Conservation (phyloP, 1,140 invertebrate genomes). For the Planococcus citri region DNA sequence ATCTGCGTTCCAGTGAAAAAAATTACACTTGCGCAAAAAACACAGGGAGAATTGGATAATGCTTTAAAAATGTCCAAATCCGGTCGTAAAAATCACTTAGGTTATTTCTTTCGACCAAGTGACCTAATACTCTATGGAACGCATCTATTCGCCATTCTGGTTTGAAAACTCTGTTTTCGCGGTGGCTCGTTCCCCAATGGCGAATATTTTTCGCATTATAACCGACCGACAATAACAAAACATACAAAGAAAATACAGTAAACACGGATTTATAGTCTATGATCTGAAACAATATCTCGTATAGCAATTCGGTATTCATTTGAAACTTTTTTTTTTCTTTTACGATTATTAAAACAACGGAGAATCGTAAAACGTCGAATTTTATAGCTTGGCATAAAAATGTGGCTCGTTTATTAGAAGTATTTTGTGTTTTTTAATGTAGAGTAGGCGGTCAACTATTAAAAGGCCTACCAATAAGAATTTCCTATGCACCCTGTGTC, state of each 20-base stretch:
- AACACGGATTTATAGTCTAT: slow-evolving; percentile 3
- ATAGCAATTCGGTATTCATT: background rate
- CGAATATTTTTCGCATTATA: background rate
- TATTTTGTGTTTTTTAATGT: slow-evolving; percentile 4
- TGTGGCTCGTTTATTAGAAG: slow-evolving; percentile 6
- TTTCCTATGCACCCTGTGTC: background rate
- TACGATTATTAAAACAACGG: slow-evolving; percentile 7
- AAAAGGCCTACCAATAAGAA: background rate
- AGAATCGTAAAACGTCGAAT: slow-evolving; percentile 6
- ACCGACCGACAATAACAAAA: background rate
- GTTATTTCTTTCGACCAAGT: no score
- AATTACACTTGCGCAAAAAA: no score
- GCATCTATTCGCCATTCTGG: no score
- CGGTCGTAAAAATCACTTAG: no score
- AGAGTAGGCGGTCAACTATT: background rate
- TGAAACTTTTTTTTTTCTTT: slow-evolving; percentile 4
- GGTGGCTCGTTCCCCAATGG: background rate
- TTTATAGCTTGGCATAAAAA: background rate
- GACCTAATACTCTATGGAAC: no score
- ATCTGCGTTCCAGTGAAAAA: no score
- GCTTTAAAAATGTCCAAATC: no score
- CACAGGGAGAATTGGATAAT: no score
- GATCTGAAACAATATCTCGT: slow-evolving; percentile 7
- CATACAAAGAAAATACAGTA: background rate
- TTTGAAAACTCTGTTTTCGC: no score